Evolutionary conservation across 2,888 invertebrate genomes (phyloP).

Genomic region (Drosophila anomelani): DNA sequence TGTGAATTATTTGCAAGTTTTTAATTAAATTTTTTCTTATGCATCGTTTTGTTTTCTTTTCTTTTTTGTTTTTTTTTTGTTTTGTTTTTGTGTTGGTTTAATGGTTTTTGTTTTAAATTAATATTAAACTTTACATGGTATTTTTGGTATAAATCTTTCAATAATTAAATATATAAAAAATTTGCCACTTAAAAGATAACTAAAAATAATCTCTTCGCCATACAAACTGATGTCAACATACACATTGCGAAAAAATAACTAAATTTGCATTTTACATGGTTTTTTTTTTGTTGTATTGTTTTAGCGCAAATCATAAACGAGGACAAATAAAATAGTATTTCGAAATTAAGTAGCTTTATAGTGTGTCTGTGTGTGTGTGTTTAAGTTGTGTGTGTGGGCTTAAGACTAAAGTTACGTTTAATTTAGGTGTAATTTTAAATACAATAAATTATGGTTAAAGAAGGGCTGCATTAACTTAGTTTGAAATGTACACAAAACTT

Average conservation of each 20-base stretch:
- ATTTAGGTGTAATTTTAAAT: slow-evolving; percentile 61
- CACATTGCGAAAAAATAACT: slow-evolving; percentile 57
- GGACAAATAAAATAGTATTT: slow-evolving; percentile 65
- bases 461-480: slow-evolving; percentile 59
- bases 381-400: slow-evolving; percentile 31
- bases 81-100: slow-evolving; percentile 51
- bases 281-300: slow-evolving; percentile 40
- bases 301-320: slow-evolving; percentile 48
- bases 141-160: slow-evolving; percentile 80
- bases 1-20: slow-evolving; percentile 76
- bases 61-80: slow-evolving; percentile 36
- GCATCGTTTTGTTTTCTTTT: slow-evolving; percentile 55
- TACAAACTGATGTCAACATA: slow-evolving; percentile 77
- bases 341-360: slow-evolving; percentile 64
- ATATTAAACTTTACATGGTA: slow-evolving; percentile 77
- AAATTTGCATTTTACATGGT: slow-evolving; percentile 60
- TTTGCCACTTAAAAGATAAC: slow-evolving; percentile 66
- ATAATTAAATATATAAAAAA: slow-evolving; percentile 74
- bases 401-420: slow-evolving; percentile 57
- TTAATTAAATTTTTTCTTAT: slow-evolving; percentile 75
- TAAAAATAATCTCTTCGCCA: slow-evolving; percentile 65
- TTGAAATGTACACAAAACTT: slow-evolving; percentile 76
- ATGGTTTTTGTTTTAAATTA: slow-evolving; percentile 56
- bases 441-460: slow-evolving; percentile 74
- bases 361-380: slow-evolving; percentile 30